phyloP scores from a whole-genome alignment of 2,113 vertebrate species.

The Sceloporus undulatus region DNA sequence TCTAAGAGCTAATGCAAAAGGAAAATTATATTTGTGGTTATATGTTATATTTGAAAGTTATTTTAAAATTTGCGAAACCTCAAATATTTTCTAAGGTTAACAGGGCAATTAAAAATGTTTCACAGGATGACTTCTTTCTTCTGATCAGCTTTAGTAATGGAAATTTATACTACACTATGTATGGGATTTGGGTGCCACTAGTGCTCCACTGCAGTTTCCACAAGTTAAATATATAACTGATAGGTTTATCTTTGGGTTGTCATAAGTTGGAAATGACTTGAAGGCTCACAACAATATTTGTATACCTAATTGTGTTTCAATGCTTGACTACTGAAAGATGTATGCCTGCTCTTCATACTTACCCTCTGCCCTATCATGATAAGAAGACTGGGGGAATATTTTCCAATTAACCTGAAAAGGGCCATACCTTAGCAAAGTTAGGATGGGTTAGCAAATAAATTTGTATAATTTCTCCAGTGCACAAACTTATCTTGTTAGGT shows the following conservation, averaged over 20 bases:
- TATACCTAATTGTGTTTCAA: too few species aligned
- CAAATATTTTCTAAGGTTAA: not conserved
- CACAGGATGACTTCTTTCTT: not conserved
- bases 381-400: not conserved
- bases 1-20: slow-evolving; percentile 44
- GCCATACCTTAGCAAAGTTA: not conserved
- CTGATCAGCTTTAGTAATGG: not conserved
- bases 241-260: too few species aligned
- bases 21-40: slow-evolving; percentile 20
- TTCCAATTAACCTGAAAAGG: not conserved
- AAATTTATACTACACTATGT: not conserved
- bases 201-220: not conserved
- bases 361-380: not conserved
- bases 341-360: not conserved
- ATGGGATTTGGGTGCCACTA: not conserved
- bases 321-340: not conserved
- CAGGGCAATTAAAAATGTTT: not conserved
- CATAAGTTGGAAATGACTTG: too few species aligned
- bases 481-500: not conserved
- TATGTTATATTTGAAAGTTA: not conserved
- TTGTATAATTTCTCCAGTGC: not conserved
- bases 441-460: not conserved
- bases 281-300: too few species aligned
- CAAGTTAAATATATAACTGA: too few species aligned
- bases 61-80: not conserved